A percentile compares a stretch with the other conserved stretches of the same genome.
phyloP scores from a whole-genome alignment of 2,113 vertebrate species.

The Hippocampus guttulatus region DNA sequence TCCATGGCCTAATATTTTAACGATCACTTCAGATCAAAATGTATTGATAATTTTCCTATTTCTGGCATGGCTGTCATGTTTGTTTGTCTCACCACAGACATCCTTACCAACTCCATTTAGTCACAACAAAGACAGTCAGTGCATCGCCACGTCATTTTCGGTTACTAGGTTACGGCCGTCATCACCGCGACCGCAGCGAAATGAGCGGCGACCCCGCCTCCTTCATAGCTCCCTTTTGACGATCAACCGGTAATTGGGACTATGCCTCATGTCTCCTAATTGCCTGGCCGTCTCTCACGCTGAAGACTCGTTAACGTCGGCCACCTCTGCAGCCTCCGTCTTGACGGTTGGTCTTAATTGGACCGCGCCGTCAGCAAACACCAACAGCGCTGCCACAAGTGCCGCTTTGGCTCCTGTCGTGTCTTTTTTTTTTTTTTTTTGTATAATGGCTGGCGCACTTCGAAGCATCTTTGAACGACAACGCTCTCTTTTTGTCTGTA shows the following conservation, averaged over 20 bases:
- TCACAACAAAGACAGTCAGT: not conserved
- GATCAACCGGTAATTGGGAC: slow-evolving; percentile 2
- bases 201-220: not conserved
- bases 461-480: not conserved
- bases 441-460: not conserved
- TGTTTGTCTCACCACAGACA: not conserved
- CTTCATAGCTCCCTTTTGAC: not conserved
- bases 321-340: not conserved
- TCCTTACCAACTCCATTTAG: not conserved
- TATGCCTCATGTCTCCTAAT: not conserved
- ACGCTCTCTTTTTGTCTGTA: not conserved
- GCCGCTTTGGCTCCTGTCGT: not conserved
- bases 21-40: not conserved
- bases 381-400: not conserved
- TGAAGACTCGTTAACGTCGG: not conserved
- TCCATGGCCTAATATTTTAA: not conserved
- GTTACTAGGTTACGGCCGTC: not conserved
- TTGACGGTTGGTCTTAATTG: slow-evolving; percentile 3
- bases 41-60: too few species aligned
- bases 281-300: not conserved
- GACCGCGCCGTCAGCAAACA: not conserved
- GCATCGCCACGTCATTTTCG: not conserved
- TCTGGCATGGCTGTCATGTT: too few species aligned
- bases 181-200: not conserved
- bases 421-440: not conserved